A percentile compares a stretch with the other conserved stretches of the same genome.
phyloP scores from a whole-genome alignment of 2,888 invertebrate species.

The Cynaeus angustus region DNA sequence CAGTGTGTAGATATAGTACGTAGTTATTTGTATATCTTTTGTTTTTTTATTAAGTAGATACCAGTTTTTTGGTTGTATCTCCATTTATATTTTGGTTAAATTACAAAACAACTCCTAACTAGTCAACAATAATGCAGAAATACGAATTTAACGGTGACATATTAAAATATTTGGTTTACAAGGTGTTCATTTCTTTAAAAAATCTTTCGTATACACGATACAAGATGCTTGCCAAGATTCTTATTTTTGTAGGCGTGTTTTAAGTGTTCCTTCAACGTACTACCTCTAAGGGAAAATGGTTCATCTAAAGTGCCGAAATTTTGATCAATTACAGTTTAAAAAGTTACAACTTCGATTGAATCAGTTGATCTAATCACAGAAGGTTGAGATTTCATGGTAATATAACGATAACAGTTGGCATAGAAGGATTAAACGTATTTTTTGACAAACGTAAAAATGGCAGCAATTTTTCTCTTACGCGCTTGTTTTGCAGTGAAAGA shows the following conservation, averaged over 20 bases:
- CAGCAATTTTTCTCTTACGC: too few relatives aligned
- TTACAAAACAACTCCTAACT: conserved; percentile 25
- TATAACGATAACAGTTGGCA: too few relatives aligned
- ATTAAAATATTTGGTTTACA: background rate
- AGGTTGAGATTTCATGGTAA: too few relatives aligned
- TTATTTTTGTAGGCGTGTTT: background rate
- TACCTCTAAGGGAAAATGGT: too few relatives aligned
- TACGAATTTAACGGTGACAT: conserved; percentile 12
- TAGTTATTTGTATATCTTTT: conserved; percentile 39
- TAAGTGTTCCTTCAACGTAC: too few relatives aligned
- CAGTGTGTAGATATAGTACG: conserved; percentile 45
- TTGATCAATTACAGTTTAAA: too few relatives aligned
- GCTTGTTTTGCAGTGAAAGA: too few relatives aligned
- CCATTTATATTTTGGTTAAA: conserved; percentile 18
- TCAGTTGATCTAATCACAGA: too few relatives aligned
- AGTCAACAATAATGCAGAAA: conserved; percentile 42
- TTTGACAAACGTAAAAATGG: too few relatives aligned
- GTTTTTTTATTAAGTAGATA: conserved; percentile 30
- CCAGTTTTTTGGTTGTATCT: conserved; percentile 12
- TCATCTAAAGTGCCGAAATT: too few relatives aligned
- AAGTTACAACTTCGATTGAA: too few relatives aligned
- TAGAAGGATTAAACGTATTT: too few relatives aligned
- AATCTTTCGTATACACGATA: conserved; percentile 1
- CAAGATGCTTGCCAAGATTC: background rate
- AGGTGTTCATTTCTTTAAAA: conserved; percentile 18